These are phyloP conservation scores for Conus ventricosus DNA, from an alignment of 1,140 invertebrate species.

Conservation along the genomic window DNA sequence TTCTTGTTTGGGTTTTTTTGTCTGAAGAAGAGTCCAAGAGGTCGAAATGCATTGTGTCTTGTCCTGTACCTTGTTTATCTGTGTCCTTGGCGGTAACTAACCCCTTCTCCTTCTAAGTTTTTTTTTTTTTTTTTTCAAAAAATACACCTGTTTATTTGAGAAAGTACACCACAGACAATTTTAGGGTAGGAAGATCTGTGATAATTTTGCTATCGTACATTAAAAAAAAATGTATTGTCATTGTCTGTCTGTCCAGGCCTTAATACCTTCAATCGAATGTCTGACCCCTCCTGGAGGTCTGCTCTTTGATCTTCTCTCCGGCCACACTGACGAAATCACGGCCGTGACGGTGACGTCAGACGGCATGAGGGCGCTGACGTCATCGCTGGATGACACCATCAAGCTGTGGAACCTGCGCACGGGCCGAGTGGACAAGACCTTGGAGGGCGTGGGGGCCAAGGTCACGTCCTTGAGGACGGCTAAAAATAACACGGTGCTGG, in stretches of 20 bases:
- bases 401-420: constrained; percentile 71
- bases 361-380: constrained; percentile 65
- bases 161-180: too few species aligned
- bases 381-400: constrained; percentile 68
- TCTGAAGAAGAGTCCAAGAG: too few species aligned
- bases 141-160: too few species aligned
- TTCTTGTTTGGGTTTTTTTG: too few species aligned
- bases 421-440: constrained; percentile 67
- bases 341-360: constrained; percentile 67
- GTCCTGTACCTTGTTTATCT: too few species aligned
- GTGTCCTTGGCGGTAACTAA: too few species aligned
- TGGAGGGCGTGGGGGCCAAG: constrained; percentile 63
- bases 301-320: constrained; percentile 68
- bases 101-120: too few species aligned
- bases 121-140: too few species aligned
- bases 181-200: too few species aligned
- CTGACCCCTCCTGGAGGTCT: constrained; percentile 69
- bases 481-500: constrained; percentile 54
- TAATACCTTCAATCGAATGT: constrained; percentile 69
- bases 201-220: too few species aligned
- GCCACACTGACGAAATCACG: constrained; percentile 69
- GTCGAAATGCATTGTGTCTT: too few species aligned
- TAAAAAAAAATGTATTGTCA: too few species aligned
- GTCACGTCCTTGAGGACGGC: constrained; percentile 61
- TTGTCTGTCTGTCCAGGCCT: constrained; percentile 26